These are phyloP conservation scores for Pecten maximus DNA, from an alignment of 2,888 invertebrate species.

Conservation along the genomic window DNA sequence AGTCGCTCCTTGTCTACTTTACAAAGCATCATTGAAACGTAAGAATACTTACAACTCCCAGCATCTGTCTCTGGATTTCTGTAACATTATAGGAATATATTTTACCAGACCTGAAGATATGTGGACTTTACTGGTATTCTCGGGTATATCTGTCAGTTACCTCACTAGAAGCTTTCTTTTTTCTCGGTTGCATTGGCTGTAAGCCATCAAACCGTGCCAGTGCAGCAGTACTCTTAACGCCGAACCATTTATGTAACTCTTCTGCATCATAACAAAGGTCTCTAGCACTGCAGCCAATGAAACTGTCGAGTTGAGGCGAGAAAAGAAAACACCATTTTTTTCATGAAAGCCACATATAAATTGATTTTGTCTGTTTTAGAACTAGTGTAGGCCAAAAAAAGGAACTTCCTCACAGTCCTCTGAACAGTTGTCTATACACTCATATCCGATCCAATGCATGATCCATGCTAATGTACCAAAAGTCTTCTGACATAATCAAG, in stretches of 20 bases:
- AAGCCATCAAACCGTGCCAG: not conserved
- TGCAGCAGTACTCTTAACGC: not conserved
- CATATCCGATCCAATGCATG: too few species aligned
- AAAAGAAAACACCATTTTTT: not conserved
- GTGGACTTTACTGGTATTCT: not conserved
- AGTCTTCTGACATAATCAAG: not conserved
- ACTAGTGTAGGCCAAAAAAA: not conserved
- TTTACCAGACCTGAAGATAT: not conserved
- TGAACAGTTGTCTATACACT: not conserved
- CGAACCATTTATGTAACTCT: not conserved
- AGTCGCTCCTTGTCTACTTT: too few species aligned
- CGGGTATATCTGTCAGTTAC: not conserved
- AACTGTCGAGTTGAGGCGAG: not conserved
- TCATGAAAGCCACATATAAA: conserved; percentile 17
- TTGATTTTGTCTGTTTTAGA: conserved; percentile 11
- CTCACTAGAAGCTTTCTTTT: not conserved
- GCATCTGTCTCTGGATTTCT: not conserved
- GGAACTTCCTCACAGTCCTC: not conserved
- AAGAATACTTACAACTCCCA: not conserved
- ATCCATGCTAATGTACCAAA: not conserved
- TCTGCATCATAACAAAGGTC: not conserved
- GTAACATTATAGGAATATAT: not conserved
- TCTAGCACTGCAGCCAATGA: not conserved
- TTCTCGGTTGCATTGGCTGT: not conserved
- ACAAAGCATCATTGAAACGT: not conserved